phyloP scores from a whole-genome alignment of 2,888 invertebrate genomes.

The Griposia aprilina region DNA sequence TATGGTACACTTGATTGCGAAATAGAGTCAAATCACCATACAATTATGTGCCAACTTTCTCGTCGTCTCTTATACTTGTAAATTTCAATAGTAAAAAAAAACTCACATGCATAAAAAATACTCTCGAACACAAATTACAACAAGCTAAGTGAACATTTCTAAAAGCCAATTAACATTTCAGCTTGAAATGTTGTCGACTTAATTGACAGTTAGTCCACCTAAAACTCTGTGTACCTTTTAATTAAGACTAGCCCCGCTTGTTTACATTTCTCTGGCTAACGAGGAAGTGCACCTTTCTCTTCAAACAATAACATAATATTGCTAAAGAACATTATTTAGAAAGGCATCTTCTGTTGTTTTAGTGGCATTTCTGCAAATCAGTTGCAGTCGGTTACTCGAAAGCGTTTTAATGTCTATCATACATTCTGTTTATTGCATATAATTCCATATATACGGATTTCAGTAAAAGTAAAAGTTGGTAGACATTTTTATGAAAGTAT shows the following conservation, averaged over 20 bases:
- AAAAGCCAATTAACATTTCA: constrained; percentile 64
- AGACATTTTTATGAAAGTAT: constrained; percentile 61
- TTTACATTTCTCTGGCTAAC: constrained; percentile 70
- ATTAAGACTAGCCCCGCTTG: constrained; percentile 72
- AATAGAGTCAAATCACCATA: constrained; percentile 40
- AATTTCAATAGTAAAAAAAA: constrained; percentile 53
- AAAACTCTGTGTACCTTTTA: constrained; percentile 69
- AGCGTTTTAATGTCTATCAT: constrained; percentile 52
- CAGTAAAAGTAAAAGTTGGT: constrained; percentile 72
- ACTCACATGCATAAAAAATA: constrained; percentile 24
- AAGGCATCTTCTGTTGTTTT: constrained; percentile 72
- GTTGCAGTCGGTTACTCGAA: constrained; percentile 65
- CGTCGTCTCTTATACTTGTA: constrained; percentile 37
- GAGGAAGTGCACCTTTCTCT: constrained; percentile 80
- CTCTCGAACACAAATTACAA: constrained; percentile 20
- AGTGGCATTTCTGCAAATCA: constrained; percentile 66
- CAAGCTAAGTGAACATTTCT: constrained; percentile 59
- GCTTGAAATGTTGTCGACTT: constrained; percentile 42
- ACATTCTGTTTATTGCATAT: constrained; percentile 45
- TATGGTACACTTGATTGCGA: constrained; percentile 49
- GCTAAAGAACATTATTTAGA: constrained; percentile 75
- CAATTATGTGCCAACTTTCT: constrained; percentile 53
- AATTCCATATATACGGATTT: constrained; percentile 48
- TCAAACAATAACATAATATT: constrained; percentile 76
- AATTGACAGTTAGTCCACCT: constrained; percentile 70